These are phyloP conservation scores for Chaetops frenatus DNA, from an alignment of 2,113 vertebrate species.

Conservation along the genomic window DNA sequence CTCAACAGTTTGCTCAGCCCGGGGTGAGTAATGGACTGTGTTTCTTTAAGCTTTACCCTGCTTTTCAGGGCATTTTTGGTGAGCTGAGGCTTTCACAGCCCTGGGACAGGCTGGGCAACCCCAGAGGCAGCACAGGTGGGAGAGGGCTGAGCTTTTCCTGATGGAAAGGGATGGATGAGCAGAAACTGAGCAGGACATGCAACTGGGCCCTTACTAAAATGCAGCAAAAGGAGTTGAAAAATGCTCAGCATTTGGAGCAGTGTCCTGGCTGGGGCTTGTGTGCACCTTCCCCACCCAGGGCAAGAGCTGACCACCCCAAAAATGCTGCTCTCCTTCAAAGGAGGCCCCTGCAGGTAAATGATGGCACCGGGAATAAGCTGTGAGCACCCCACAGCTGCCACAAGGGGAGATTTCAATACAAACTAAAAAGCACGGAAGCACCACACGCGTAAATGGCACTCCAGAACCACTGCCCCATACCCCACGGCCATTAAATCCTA, in stretches of 20 bases:
- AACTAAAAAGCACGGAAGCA: accelerated
- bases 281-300: not conserved
- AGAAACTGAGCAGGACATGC: not conserved
- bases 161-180: not conserved
- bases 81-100: not conserved
- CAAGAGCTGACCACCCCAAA: not conserved
- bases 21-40: not conserved
- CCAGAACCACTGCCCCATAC: accelerated
- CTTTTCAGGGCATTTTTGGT: not conserved
- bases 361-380: accelerated
- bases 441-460: accelerated
- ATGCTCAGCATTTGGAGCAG: not conserved
- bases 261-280: not conserved
- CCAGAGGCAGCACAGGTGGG: not conserved
- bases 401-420: not conserved
- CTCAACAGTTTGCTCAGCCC: not conserved
- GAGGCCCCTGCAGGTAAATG: not conserved
- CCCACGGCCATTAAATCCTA: accelerated
- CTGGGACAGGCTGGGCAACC: not conserved
- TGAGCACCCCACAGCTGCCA: not conserved
- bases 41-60: not conserved
- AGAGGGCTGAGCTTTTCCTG: not conserved
- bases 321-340: accelerated
- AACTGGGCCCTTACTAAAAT: not conserved
- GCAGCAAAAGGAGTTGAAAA: not conserved